Evolutionary conservation across 64 coral and sea anemone species (phyloP).

Genomic region (Pocillopora verrucosa): DNA sequence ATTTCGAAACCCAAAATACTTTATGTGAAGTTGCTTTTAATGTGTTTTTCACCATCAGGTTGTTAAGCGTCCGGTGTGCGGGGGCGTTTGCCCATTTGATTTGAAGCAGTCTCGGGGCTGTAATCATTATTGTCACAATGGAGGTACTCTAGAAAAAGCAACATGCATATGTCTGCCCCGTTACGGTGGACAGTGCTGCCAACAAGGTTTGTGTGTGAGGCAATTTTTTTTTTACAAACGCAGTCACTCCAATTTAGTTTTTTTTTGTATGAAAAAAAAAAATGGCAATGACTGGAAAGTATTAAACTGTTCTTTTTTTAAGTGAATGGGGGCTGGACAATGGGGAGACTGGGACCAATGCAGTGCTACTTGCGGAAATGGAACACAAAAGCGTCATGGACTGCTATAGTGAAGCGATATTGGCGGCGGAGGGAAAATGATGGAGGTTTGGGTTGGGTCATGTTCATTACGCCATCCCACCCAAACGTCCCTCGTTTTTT

Average conservation of each 20-base stretch:
- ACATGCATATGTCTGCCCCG: not conserved
- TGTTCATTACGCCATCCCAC: no score
- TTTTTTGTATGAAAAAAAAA: not conserved
- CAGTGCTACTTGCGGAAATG: not conserved
- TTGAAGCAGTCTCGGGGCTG: not conserved
- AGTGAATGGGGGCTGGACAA: not conserved
- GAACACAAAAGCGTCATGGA: not conserved
- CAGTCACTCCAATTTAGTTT: no score
- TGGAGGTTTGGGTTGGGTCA: no score
- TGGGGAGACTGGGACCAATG: not conserved
- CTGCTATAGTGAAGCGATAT: no score
- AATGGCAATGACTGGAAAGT: not conserved
- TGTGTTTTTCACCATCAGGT: not conserved
- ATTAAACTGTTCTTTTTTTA: not conserved
- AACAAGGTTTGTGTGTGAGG: constrained; percentile 6
- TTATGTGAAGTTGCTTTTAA: not conserved
- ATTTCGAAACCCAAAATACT: no score
- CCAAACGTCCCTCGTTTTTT: no score
- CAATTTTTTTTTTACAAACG: not conserved
- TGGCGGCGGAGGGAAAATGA: no score
- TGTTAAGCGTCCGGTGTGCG: not conserved
- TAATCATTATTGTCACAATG: constrained; percentile 1
- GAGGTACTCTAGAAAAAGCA: not conserved
- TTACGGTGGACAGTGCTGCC: not conserved
- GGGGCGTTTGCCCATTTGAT: constrained; percentile 3